These are phyloP conservation scores for Discoglossus pictus DNA, from an alignment of 2,797 vertebrate genomes.

Conservation along the genomic window DNA sequence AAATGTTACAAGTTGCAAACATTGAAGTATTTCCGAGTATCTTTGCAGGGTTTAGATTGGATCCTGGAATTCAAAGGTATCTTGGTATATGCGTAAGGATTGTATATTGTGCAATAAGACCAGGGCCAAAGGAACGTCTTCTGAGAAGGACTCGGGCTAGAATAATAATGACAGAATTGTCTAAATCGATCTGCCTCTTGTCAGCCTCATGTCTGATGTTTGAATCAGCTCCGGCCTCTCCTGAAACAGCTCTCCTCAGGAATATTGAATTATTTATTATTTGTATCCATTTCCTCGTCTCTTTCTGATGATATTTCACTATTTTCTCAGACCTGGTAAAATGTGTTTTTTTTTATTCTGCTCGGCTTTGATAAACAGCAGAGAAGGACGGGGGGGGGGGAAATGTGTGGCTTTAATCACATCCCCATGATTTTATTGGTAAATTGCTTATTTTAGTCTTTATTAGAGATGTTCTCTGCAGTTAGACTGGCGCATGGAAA, in stretches of 20 bases:
- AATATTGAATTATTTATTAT: slow-evolving; percentile 87
- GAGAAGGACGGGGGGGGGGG: slow-evolving; percentile 69
- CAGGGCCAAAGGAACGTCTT: slow-evolving; percentile 70
- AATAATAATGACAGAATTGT: slow-evolving; percentile 84
- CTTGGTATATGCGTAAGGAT: slow-evolving; percentile 63
- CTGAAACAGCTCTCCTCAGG: slow-evolving; percentile 74
- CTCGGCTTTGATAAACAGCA: slow-evolving; percentile 78
- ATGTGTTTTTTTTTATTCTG: slow-evolving; percentile 75
- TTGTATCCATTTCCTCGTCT: slow-evolving; percentile 69
- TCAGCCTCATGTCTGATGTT: slow-evolving; percentile 79
- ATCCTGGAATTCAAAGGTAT: slow-evolving; percentile 66
- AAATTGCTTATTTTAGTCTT: slow-evolving; percentile 68
- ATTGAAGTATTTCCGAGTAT: slow-evolving; percentile 58
- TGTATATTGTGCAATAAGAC: slow-evolving; percentile 71
- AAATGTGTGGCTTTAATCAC: slow-evolving; percentile 78
- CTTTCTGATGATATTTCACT: slow-evolving; percentile 68
- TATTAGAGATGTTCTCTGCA: slow-evolving; percentile 65
- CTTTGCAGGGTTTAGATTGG: slow-evolving; percentile 63
- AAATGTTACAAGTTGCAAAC: slow-evolving; percentile 16
- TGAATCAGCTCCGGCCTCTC: slow-evolving; percentile 78
- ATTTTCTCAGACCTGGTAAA: slow-evolving; percentile 69
- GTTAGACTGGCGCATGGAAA: too few species aligned
- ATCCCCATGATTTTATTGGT: slow-evolving; percentile 69
- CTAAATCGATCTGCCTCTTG: slow-evolving; percentile 80
- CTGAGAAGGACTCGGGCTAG: slow-evolving; percentile 71